phyloP scores from a whole-genome alignment of 2,888 invertebrate species.

The Catocala sponsa region DNA sequence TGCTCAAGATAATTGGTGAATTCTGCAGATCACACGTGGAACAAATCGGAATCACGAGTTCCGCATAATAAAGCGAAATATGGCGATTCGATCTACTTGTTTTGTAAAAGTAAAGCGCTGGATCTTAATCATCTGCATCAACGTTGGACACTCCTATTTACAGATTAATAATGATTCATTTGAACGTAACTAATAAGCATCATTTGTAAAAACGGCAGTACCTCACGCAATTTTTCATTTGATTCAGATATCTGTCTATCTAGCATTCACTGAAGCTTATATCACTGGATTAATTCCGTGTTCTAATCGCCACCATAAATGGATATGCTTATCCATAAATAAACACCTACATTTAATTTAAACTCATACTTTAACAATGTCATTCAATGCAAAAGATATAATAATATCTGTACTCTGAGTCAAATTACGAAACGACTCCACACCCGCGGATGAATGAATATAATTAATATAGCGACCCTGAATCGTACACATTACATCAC shows the following conservation, averaged over 20 bases:
- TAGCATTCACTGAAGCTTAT: neutral
- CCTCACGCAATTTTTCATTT: no score
- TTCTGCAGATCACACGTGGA: conserved; percentile 70
- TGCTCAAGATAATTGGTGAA: conserved; percentile 70
- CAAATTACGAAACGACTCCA: conserved; percentile 30
- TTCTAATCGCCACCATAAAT: neutral
- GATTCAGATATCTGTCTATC: no score
- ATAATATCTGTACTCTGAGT: conserved; percentile 9
- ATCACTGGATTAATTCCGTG: neutral
- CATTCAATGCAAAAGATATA: conserved; percentile 1
- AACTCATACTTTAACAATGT: conserved; percentile 12
- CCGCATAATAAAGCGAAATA: conserved; percentile 70
- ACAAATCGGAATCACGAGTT: conserved; percentile 73
- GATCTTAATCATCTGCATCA: conserved; percentile 54
- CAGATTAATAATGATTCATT: neutral
- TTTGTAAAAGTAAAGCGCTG: conserved; percentile 65
- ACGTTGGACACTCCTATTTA: conserved; percentile 34
- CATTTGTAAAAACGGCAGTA: conserved; percentile 3
- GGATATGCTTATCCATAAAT: conserved; percentile 14
- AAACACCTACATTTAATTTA: conserved; percentile 17
- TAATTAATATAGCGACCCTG: conserved; percentile 31
- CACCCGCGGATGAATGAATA: conserved; percentile 23
- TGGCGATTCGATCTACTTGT: conserved; percentile 74
- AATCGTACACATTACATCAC: conserved; percentile 40
- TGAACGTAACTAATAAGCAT: neutral